Base-by-base conservation (phyloP, 2,113 vertebrate species). In the Peromyscus leucopus region DNA sequence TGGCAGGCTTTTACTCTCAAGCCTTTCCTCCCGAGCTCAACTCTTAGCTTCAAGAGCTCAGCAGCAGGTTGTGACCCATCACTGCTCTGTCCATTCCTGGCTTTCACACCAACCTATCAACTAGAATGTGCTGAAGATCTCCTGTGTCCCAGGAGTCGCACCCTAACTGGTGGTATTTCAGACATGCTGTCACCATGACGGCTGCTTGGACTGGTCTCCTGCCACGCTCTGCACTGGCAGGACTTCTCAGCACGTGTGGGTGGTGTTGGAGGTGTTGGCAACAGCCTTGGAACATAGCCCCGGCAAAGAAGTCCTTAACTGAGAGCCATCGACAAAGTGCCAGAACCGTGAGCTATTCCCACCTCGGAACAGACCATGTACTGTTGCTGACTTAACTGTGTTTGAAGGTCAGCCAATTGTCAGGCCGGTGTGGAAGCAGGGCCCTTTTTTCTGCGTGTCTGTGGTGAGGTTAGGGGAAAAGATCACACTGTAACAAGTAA, bases 371-470 rank as follows among this genome's bases (percentile, higher is more conserved):
- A 24, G 22, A 63, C 36, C 5, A 10, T 9, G 33, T 16, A 22
- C 57, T 39, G 46, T 39, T 57, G 93, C 57, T 80, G 79, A 83
- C 74, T 90, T 92, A 59, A 93, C 33, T 90, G 91, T 74, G 72
- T 72, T 95, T 72, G 88, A 72, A 94, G 86, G 91, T 48, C 93
- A 80, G 89, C 28, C 59, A n/a, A 55, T 74, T 96, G 95, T 93
- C 78, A 93, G 22, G 78, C 61, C 39, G 57, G 95, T 0, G 7
- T 88, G 78, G 59, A 90, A 46, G 76, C 15, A n/a, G 89, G 65
- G 82, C 42, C 42, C 69, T 61, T 91, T 86, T 75, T 93, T 21
- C 89, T 48, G 39, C 39, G 17, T 3, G 39, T 33, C 55, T 94
- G 7, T 59, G 19, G 48, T 59, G 82, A 93, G 67, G 74, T 95